These are phyloP conservation scores for Nixonia krombeini DNA, from an alignment of 1,140 invertebrate species.

Conservation along the genomic window DNA sequence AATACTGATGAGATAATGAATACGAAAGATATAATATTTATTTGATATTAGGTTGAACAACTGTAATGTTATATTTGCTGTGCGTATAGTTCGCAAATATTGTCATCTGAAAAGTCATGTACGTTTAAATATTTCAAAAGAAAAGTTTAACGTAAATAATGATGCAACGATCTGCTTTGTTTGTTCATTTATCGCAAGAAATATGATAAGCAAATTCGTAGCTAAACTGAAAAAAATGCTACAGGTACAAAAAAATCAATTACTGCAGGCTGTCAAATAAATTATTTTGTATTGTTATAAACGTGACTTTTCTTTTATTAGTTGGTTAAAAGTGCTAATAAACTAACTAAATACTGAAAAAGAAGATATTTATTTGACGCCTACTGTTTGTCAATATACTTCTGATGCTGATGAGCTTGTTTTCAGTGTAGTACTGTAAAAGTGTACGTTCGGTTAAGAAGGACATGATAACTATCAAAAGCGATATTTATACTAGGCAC, in stretches of 20 bases:
- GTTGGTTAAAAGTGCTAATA: neutral
- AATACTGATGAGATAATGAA: too few relatives aligned
- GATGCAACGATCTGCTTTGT: slow-evolving; percentile 13
- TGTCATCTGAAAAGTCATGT: too few relatives aligned
- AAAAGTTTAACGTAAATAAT: neutral
- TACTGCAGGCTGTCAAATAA: neutral
- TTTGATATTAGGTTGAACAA: too few relatives aligned
- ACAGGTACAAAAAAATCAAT: slow-evolving; percentile 11
- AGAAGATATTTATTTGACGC: neutral
- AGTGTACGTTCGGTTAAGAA: slow-evolving; percentile 48
- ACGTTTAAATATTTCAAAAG: too few relatives aligned
- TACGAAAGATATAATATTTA: too few relatives aligned
- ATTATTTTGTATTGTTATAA: neutral
- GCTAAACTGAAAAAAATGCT: slow-evolving; percentile 18
- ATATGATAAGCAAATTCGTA: slow-evolving; percentile 12
- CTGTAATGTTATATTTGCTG: too few relatives aligned
- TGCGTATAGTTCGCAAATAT: too few relatives aligned
- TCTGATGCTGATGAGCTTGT: too few relatives aligned
- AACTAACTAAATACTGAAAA: neutral
- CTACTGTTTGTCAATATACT: too few relatives aligned
- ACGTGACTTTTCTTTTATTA: neutral
- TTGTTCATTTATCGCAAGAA: slow-evolving; percentile 15
- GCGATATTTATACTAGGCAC: slow-evolving; percentile 53
- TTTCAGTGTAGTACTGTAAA: slow-evolving; percentile 29
- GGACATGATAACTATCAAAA: slow-evolving; percentile 48